phyloP scores from a whole-genome alignment of 2,113 vertebrate genomes.

The Trochalopteron elliotii region DNA sequence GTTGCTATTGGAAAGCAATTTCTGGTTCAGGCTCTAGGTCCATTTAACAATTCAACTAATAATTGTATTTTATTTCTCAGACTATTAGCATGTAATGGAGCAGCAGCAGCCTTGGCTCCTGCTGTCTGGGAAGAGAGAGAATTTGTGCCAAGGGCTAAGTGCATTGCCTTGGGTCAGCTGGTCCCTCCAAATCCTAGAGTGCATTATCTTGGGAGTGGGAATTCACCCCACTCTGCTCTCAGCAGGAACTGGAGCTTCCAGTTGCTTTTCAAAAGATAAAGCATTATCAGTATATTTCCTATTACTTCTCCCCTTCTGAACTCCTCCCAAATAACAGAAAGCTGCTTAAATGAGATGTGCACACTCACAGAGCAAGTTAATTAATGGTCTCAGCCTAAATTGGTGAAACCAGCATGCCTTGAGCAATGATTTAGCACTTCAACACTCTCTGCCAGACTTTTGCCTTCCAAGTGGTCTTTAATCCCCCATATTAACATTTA shows the following conservation, averaged over 20 bases:
- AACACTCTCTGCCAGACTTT: neutral
- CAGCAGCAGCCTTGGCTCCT: neutral
- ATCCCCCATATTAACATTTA: neutral
- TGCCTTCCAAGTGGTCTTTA: neutral
- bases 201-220: neutral
- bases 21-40: slow-evolving; percentile 21
- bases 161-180: neutral
- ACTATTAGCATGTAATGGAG: neutral
- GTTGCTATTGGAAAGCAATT: slow-evolving; percentile 1
- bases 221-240: neutral
- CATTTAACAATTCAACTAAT: slow-evolving; percentile 54
- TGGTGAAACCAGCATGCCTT: neutral
- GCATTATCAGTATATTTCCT: accelerated
- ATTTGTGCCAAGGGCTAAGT: neutral
- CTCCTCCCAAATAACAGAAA: neutral
- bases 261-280: neutral
- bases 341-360: neutral
- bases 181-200: neutral
- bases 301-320: neutral
- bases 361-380: neutral
- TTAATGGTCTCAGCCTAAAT: neutral
- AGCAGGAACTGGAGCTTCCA: neutral
- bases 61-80: slow-evolving; percentile 40
- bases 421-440: neutral
- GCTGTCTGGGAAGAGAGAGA: neutral